Evolutionary conservation across 2,797 vertebrate genomes (phyloP).

Genomic region (Gallinago solitaria): DNA sequence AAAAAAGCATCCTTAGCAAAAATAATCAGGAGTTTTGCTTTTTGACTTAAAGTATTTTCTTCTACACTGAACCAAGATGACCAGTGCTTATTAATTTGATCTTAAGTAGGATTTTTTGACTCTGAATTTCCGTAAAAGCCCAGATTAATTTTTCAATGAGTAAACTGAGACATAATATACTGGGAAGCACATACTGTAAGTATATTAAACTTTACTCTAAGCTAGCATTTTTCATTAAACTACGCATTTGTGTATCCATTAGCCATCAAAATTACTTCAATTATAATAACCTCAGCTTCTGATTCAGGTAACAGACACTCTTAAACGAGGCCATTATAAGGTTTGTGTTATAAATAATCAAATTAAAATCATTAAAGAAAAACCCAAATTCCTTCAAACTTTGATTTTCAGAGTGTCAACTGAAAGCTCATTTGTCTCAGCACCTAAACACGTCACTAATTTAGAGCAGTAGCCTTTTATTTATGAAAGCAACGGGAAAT

Average conservation of each 20-base stretch:
- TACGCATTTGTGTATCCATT: background rate
- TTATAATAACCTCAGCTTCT: background rate
- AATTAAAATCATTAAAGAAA: background rate
- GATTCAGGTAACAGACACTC: background rate
- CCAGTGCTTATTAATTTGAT: background rate
- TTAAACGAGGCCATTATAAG: background rate
- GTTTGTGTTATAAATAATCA: background rate
- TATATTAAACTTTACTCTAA: background rate
- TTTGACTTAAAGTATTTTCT: background rate
- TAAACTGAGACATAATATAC: background rate
- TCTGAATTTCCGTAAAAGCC: background rate
- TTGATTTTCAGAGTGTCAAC: background rate
- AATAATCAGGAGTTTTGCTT: background rate
- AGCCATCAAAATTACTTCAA: background rate
- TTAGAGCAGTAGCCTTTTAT: background rate
- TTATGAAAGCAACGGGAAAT: background rate
- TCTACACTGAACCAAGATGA: background rate
- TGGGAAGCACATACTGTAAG: background rate
- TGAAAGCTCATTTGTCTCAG: background rate
- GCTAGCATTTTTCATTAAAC: background rate
- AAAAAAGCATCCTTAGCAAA: background rate
- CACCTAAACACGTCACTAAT: background rate
- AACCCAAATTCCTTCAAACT: background rate
- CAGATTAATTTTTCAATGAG: background rate
- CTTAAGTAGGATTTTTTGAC: background rate